Evolutionary conservation across 2,797 vertebrate genomes (phyloP), one percentile per base, ranked within the genome.

Genomic region (Heliangelus exortis): DNA sequence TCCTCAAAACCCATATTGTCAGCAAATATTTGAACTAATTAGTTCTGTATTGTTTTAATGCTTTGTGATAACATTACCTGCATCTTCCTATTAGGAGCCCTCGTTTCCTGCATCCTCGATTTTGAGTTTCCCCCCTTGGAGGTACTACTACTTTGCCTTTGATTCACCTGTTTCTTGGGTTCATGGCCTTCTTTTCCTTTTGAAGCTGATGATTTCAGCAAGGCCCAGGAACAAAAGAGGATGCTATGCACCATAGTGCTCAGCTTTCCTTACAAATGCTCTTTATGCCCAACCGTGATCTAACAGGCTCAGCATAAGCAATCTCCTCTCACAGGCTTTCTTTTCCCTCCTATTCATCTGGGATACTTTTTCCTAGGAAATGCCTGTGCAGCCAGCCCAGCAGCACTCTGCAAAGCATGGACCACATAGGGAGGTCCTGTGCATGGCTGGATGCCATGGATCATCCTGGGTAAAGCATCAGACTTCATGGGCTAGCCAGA

Each of bases 21-120:
- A 95, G 88, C 91, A 97, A 97, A 96, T 96, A 92, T 93, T 95
- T 95, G 92, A 95, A 85, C 87, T 98, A 97, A 98, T 97, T 97
- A 97, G 86, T 31, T 50, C 58, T 69, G 34, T 84, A 90, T 97
- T 97, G 94, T 96, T 94, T 92, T 65, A 96, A 85, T 25, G 57
- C 77, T 73, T 5, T 69, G n/a, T 83, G 94, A 90, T 91, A 93
- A 41, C 17, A 62, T 91, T 96, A 92, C 93, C 92, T 97, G 71
- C 34, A 66, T 95, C 93, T 92, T 88, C 58, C 73, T 75, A 48
- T 84, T 73, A 91, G 55, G 28, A 90, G 47, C 75, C 62, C 67
- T 48, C 82, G 17, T 50, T 84, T 95, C 59, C 67, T 88, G n/a
- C n/a, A 53, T 73, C 63, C 39, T 61, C 50, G 29, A 84, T 88